A percentile compares a stretch with the other conserved stretches of the same genome.
phyloP scores from a whole-genome alignment of 2,888 invertebrate species.

The Cetonia aurata region DNA sequence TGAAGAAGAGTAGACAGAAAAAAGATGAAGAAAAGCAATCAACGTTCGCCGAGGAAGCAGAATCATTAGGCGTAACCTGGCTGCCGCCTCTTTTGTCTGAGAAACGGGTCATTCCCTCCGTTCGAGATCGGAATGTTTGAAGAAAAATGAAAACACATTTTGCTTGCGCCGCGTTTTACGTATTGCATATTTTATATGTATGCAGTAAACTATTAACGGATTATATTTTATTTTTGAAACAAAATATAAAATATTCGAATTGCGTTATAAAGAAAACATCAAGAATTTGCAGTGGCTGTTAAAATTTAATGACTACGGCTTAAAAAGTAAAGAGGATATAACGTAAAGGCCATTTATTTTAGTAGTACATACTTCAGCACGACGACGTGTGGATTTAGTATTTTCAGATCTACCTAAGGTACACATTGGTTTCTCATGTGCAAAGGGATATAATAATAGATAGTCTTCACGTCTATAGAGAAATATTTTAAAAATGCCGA shows the following conservation, averaged over 20 bases:
- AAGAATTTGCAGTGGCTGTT: background rate
- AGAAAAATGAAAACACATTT: slow-evolving; percentile 33
- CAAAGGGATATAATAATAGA: no score
- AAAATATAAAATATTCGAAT: background rate
- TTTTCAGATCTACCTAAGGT: no score
- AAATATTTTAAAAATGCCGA: no score
- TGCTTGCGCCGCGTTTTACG: slow-evolving; percentile 5
- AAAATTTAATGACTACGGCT: slow-evolving; percentile 2
- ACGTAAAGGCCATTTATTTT: no score
- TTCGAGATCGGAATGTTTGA: slow-evolving; percentile 34
- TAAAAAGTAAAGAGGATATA: no score
- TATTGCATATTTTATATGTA: slow-evolving; percentile 8
- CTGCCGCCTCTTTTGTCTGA: slow-evolving; percentile 40
- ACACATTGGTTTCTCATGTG: no score
- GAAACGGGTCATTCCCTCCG: slow-evolving; percentile 37
- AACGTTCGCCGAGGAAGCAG: slow-evolving; percentile 34
- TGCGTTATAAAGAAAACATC: background rate
- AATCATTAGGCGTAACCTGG: slow-evolving; percentile 39
- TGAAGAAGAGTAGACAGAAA: background rate
- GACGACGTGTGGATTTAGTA: no score
- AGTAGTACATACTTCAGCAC: no score
- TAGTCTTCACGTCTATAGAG: no score
- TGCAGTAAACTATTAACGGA: background rate
- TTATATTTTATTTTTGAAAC: slow-evolving; percentile 1
- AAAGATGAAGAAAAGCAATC: slow-evolving; percentile 37